Evolutionary conservation across 2,113 vertebrate species (phyloP).

Genomic region (Elanoides forficatus): DNA sequence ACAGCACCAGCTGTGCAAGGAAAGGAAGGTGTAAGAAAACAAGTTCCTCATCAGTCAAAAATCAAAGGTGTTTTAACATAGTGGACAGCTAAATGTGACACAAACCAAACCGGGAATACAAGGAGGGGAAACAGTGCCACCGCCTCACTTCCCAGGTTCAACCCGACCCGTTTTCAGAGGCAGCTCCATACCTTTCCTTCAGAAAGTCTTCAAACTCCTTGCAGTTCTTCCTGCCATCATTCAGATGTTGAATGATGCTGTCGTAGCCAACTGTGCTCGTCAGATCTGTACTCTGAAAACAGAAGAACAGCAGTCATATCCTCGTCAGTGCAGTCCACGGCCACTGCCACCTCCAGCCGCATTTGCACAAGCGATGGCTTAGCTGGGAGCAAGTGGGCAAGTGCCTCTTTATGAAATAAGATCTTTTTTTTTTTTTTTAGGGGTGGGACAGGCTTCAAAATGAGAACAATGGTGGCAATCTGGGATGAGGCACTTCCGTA

Average conservation of each 20-base stretch:
- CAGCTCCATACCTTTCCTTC: constrained; percentile 86
- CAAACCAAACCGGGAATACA: background rate
- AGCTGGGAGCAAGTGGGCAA: background rate
- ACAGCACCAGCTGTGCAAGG: background rate
- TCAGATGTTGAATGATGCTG: constrained; percentile 86
- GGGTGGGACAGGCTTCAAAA: background rate
- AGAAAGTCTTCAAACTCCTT: constrained; percentile 96
- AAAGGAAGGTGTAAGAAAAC: background rate
- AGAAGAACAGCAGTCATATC: background rate
- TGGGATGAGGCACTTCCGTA: background rate
- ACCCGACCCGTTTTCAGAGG: accelerated
- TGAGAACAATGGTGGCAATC: background rate
- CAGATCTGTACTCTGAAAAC: constrained; percentile 81
- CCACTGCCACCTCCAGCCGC: background rate
- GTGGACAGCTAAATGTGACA: accelerated
- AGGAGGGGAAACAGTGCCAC: background rate
- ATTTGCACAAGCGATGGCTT: background rate
- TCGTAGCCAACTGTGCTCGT: constrained; percentile 87
- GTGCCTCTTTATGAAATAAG: background rate
- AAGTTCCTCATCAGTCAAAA: background rate
- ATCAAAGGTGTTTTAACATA: background rate
- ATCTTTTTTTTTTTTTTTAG: background rate
- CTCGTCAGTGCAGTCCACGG: background rate
- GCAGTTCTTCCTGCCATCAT: constrained; percentile 90
- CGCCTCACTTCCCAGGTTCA: background rate